A percentile compares a stretch with the other conserved stretches of the same genome.
These are phyloP conservation scores for Aplysina aerophoba DNA, from an alignment of 37 sponge, comb jelly and placozoan genomes.

Conservation along the genomic window DNA sequence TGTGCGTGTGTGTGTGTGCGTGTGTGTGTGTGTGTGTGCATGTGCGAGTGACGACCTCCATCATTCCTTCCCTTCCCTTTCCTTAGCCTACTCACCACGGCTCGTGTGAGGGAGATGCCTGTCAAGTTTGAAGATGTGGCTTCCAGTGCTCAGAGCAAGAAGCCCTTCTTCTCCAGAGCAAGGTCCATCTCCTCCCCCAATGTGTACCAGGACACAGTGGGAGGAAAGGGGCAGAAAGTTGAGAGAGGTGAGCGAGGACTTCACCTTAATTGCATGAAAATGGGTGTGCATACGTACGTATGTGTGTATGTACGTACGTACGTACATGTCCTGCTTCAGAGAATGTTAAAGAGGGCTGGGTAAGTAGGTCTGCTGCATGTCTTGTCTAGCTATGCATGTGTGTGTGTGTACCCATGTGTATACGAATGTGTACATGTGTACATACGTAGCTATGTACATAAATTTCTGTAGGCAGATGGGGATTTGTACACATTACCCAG, in stretches of 20 bases:
- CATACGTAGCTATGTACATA: too few species aligned
- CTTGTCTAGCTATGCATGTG: not conserved
- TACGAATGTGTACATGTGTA: not conserved
- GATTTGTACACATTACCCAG: not conserved
- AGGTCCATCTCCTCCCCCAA: conserved; percentile 85
- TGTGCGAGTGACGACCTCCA: not conserved
- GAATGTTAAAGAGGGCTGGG: conserved; percentile 93
- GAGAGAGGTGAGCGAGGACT: not conserved
- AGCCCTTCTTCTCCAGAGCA: conserved; percentile 48
- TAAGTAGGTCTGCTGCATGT: conserved; percentile 17
- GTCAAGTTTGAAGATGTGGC: not conserved
- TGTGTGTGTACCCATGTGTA: not conserved
- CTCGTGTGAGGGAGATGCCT: not conserved
- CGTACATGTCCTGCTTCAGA: conserved; percentile 39
- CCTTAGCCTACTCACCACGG: not conserved
- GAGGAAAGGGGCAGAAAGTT: conserved; percentile 4
- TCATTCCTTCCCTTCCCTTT: too few species aligned
- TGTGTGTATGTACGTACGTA: not conserved
- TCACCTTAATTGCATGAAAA: not conserved
- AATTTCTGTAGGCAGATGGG: too few species aligned
- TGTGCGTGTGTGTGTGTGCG: conserved; percentile 19
- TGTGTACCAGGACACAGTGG: conserved; percentile 35
- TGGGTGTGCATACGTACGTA: not conserved
- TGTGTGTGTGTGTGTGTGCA: conserved; percentile 20
- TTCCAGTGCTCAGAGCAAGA: not conserved